A percentile compares a stretch with the other conserved stretches of the same genome.
Evolutionary conservation across 2,888 invertebrate species (phyloP).

Genomic region (Ormyrus labotus): DNA sequence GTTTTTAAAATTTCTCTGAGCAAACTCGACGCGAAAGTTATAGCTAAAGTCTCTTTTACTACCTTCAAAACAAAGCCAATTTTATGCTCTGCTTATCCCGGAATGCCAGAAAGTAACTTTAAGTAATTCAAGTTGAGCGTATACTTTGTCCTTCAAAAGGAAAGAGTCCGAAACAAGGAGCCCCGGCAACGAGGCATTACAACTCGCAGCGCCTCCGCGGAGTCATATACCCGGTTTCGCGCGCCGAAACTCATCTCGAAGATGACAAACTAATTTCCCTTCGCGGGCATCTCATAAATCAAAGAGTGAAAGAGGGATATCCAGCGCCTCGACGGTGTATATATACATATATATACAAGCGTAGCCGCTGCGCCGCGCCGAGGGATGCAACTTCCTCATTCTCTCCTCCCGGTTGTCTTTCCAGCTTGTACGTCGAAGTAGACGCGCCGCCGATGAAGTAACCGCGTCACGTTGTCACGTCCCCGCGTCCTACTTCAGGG

Average conservation of each 20-base stretch:
- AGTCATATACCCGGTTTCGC: background rate
- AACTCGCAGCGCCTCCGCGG: too few species aligned
- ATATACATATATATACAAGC: background rate
- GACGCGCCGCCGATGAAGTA: conserved; percentile 42
- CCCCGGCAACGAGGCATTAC: too few species aligned
- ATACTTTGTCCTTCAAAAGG: too few species aligned
- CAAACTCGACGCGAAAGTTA: too few species aligned
- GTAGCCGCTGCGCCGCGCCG: background rate
- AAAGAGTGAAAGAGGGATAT: conserved; percentile 41
- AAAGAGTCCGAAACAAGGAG: too few species aligned
- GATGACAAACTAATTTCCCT: conserved; percentile 48
- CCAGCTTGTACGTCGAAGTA: background rate
- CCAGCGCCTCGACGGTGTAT: background rate
- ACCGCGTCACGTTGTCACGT: conserved; percentile 73
- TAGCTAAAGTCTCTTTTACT: too few species aligned
- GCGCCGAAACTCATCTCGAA: conserved; percentile 21
- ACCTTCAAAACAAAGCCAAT: too few species aligned
- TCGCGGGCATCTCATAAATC: conserved; percentile 45
- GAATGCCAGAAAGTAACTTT: too few species aligned
- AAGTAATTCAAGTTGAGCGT: background rate
- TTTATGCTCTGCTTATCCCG: too few species aligned
- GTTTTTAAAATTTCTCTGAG: too few species aligned
- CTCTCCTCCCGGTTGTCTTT: background rate
- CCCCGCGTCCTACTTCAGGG: conserved; percentile 69
- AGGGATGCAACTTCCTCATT: conserved; percentile 39